These are phyloP conservation scores for Lepas anatifera DNA, from an alignment of 2,888 invertebrate species.

Conservation along the genomic window DNA sequence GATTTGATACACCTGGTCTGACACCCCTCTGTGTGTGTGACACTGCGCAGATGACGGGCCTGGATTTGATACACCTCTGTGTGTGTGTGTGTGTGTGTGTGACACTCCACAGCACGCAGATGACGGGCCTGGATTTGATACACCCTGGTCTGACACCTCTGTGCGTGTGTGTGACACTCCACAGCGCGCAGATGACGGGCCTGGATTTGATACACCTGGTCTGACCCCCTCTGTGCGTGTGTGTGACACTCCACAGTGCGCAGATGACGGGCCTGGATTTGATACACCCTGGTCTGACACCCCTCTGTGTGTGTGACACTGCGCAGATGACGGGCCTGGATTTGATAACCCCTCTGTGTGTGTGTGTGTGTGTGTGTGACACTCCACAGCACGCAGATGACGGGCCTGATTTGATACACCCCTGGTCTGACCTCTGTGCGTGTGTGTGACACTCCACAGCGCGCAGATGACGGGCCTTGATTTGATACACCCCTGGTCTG, in stretches of 20 bases:
- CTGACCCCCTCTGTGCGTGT: neutral
- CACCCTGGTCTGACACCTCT: too few species aligned
- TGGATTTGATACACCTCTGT: neutral
- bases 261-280: neutral
- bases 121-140: too few species aligned
- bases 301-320: neutral
- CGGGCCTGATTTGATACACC: too few species aligned
- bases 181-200: too few species aligned
- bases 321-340: neutral
- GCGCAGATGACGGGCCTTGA: too few species aligned
- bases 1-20: neutral
- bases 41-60: neutral
- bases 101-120: too few species aligned
- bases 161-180: too few species aligned
- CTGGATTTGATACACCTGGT: too few species aligned
- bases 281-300: neutral
- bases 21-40: neutral
- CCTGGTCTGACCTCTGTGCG: too few species aligned
- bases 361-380: neutral
- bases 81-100: neutral
- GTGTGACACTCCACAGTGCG: neutral
- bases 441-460: too few species aligned
- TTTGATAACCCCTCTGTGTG: neutral
- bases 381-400: too few species aligned
- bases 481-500: too few species aligned